Evolutionary conservation across 1,140 invertebrate species (phyloP), one percentile per base, ranked within the genome.

Genomic region (Archegozetes longisetosus): DNA sequence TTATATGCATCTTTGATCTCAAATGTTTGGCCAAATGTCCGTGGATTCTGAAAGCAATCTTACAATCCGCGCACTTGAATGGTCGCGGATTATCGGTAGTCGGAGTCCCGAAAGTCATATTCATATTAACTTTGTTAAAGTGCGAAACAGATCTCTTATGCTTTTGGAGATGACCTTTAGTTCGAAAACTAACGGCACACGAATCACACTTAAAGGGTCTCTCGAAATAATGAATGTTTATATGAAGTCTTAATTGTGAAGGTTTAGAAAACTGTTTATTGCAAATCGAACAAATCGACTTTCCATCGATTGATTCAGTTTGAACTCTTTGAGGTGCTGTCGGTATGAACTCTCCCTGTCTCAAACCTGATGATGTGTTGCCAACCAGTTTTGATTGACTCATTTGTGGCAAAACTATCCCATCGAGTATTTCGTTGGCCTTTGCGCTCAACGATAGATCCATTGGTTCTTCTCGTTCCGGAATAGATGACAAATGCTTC

Each of bases 171-270:
- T 93, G 88, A 3, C 88, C 88, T 72, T 88, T 87, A 1, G 87
- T 92, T 60, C 88, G 77, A 69, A 94, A 93, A 62, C 85, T 88
- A 26, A 91, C 84, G 25, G 83, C 85, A 71, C 91, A 95, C 6
- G 85, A 81, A 65, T 92, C 87, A 71, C 90, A 95, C 60, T 86
- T 79, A 68, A 86, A 94, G 56, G 88, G 88, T 52, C 88, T 78
- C 70, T 95, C 91, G 74, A 96, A 84, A 67, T 91, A 93, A 73
- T 97, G 92, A 67, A 93, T 93, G 72, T 95, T 95, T 69, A 92
- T 84, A 74, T 97, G 92, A 53, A 95, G 75, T 57, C 82, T 79
- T 62, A 96, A 74, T 70, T 95, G 90, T 67, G 86, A 85, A 52
- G 86, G 84, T 73, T 90, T 88, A 55, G 80, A 83, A 72, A 96